Percentiles rank a stretch among this genome's conserved stretches.
Evolutionary conservation across 2,888 invertebrate species (phyloP).

Genomic region (Sycophila texana): DNA sequence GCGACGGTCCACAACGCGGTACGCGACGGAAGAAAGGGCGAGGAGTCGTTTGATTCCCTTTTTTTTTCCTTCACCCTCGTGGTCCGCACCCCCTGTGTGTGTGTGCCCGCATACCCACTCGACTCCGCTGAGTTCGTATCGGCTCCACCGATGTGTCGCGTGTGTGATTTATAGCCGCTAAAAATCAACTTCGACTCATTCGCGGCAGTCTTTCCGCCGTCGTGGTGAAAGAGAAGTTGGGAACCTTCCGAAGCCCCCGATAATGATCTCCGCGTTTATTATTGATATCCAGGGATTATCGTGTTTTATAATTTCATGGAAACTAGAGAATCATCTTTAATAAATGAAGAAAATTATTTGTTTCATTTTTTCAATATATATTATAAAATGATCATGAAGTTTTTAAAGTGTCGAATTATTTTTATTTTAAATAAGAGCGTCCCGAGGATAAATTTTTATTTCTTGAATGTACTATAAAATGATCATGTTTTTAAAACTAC

Average conservation of each 20-base stretch:
- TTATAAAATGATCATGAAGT: not conserved
- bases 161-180: conserved; percentile 71
- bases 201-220: conserved; percentile 19
- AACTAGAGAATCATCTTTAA: no score
- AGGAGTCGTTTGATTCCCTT: conserved; percentile 48
- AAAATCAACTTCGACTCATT: conserved; percentile 64
- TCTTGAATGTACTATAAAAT: no score
- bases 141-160: conserved; percentile 40
- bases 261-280: not conserved
- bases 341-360: not conserved
- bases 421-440: no score
- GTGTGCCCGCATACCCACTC: conserved; percentile 5
- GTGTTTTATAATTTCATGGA: no score
- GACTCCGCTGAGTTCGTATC: not conserved
- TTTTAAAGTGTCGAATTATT: not conserved
- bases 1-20: conserved; percentile 38
- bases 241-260: not conserved
- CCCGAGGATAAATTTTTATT: no score
- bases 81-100: not conserved
- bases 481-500: no score
- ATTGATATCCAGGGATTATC: no score
- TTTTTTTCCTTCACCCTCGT: conserved; percentile 16
- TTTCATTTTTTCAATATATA: not conserved
- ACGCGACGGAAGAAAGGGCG: conserved; percentile 37
- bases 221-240: conserved; percentile 31